Conservation (phyloP, 2,113 vertebrate species). For the Epinephelus fuscoguttatus region DNA sequence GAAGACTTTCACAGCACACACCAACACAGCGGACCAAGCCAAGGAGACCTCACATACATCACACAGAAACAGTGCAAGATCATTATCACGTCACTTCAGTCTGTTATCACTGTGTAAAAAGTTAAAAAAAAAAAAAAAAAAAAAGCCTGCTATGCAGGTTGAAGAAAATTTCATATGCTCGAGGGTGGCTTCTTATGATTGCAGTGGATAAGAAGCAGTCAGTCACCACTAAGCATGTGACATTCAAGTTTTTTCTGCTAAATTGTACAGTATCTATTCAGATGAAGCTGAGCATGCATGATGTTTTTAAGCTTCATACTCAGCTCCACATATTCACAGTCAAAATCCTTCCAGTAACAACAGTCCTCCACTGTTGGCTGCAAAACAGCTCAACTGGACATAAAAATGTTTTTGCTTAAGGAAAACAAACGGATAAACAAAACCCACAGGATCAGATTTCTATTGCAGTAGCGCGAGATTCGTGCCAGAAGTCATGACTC, state of each 20-base stretch:
- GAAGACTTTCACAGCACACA: slow-evolving; percentile 57
- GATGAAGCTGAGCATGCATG: neutral
- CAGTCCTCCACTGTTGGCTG: slow-evolving; percentile 13
- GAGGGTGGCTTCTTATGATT: neutral
- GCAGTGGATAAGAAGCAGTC: neutral
- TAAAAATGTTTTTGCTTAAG: neutral
- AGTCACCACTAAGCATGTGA: neutral
- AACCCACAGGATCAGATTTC: slow-evolving; percentile 21
- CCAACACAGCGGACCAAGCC: slow-evolving; percentile 48
- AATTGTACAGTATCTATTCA: neutral
- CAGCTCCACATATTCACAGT: slow-evolving; percentile 22
- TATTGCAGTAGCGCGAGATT: neutral
- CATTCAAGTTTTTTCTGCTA: neutral
- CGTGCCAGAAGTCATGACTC: slow-evolving; percentile 4
- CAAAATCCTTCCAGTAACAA: slow-evolving; percentile 25
- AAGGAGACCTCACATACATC: slow-evolving; percentile 42
- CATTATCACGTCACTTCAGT: slow-evolving; percentile 57
- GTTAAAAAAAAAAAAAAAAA: neutral
- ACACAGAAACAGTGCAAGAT: slow-evolving; percentile 61
- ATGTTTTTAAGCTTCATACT: slow-evolving; percentile 17
- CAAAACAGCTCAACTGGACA: slow-evolving; percentile 7
- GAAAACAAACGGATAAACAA: slow-evolving; percentile 28
- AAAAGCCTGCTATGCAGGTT: neutral
- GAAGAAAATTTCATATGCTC: neutral
- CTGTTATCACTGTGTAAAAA: slow-evolving; percentile 33